Conservation (phyloP, 1,140 invertebrate species). For the Hormaphis cornu region DNA sequence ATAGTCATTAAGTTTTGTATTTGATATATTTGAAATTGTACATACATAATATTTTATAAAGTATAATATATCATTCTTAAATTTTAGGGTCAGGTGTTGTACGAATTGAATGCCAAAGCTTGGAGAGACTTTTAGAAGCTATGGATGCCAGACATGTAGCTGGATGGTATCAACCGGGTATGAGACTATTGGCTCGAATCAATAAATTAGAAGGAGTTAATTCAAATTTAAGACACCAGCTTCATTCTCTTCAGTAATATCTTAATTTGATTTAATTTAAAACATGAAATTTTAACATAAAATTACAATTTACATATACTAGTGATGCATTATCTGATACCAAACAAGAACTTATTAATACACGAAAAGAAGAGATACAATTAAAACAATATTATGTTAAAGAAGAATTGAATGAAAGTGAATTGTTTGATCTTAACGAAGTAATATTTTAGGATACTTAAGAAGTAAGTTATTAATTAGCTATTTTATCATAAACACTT, state of each 20-base stretch:
- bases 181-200: constrained; percentile 58
- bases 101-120: constrained; percentile 48
- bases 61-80: not conserved
- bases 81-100: constrained; percentile 43
- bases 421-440: not conserved
- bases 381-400: not conserved
- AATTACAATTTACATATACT: not conserved
- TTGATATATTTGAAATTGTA: no score
- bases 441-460: no score
- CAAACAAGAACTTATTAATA: constrained; percentile 10
- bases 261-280: not conserved
- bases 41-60: no score
- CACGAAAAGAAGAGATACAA: not conserved
- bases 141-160: constrained; percentile 58
- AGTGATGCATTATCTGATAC: constrained; percentile 9
- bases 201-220: constrained; percentile 53
- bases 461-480: not conserved
- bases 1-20: no score
- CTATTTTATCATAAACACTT: not conserved
- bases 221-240: constrained; percentile 48
- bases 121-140: constrained; percentile 52
- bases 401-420: constrained; percentile 13
- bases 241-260: constrained; percentile 36
- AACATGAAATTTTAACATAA: not conserved
- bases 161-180: constrained; percentile 66